A percentile compares a stretch with the other conserved stretches of the same genome.
These are phyloP conservation scores for Lordiphosa fenestrarum DNA, from an alignment of 2,888 invertebrate species.

Conservation along the genomic window DNA sequence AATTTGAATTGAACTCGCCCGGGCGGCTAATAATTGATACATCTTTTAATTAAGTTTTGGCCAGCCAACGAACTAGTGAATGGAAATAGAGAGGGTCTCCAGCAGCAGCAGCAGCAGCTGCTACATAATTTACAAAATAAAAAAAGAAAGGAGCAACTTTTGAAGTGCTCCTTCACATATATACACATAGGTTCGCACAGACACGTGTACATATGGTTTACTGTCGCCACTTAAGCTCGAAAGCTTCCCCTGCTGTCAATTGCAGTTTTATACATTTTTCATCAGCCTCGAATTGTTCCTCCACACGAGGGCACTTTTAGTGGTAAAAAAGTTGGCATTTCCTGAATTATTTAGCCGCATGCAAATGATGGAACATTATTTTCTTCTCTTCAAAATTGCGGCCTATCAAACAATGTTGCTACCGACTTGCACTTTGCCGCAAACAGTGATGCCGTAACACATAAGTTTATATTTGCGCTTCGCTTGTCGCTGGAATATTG, in stretches of 20 bases:
- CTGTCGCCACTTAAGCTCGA: slow-evolving; percentile 11
- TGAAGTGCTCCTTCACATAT: background rate
- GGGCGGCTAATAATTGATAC: slow-evolving; percentile 43
- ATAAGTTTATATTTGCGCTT: slow-evolving; percentile 53
- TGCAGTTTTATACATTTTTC: slow-evolving; percentile 30
- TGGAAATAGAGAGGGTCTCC: background rate
- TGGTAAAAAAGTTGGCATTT: slow-evolving; percentile 24
- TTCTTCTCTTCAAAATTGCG: slow-evolving; percentile 19
- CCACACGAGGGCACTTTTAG: background rate
- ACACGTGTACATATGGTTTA: slow-evolving; percentile 6
- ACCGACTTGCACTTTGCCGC: slow-evolving; percentile 27
- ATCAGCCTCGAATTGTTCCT: slow-evolving; percentile 21
- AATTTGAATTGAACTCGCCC: slow-evolving; percentile 22
- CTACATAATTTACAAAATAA: slow-evolving; percentile 11
- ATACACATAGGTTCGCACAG: slow-evolving; percentile 2
- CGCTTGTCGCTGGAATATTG: slow-evolving; percentile 52
- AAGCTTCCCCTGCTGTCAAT: slow-evolving; percentile 5
- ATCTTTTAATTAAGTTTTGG: slow-evolving; percentile 43
- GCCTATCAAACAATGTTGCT: slow-evolving; percentile 55
- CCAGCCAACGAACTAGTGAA: background rate
- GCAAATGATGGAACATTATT: slow-evolving; percentile 37
- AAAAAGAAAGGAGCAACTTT: slow-evolving; percentile 8
- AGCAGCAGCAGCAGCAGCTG: background rate
- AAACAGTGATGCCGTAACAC: slow-evolving; percentile 18
- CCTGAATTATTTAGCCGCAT: slow-evolving; percentile 44